Conservation (phyloP, 2,797 vertebrate species). For the Serranus cabrilla region DNA sequence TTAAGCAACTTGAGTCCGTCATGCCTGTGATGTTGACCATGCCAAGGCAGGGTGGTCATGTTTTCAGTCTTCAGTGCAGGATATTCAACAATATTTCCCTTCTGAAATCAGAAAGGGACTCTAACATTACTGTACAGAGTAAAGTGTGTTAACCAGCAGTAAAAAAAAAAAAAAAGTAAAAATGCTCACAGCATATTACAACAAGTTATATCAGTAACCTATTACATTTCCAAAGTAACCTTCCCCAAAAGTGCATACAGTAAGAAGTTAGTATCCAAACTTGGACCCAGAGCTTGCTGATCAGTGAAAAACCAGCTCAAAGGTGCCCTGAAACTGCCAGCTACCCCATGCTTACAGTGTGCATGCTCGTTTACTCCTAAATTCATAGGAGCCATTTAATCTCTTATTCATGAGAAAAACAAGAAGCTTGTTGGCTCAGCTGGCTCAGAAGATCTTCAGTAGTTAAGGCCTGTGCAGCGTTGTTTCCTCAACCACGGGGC, state of each 20-base stretch:
- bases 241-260: background rate
- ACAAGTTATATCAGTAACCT: too few relatives aligned
- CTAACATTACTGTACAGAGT: too few relatives aligned
- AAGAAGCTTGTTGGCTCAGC: conserved; percentile 65
- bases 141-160: too few relatives aligned
- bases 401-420: conserved; percentile 80
- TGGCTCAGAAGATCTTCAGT: conserved; percentile 42
- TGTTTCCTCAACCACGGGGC: conserved; percentile 43
- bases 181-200: too few relatives aligned
- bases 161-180: too few relatives aligned
- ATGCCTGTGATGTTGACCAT: too few relatives aligned
- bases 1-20: too few relatives aligned
- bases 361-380: conserved; percentile 46
- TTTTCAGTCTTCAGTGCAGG: too few relatives aligned
- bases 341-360: conserved; percentile 31
- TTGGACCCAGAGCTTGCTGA: conserved; percentile 48
- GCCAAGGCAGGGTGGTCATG: too few relatives aligned
- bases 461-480: conserved; percentile 36
- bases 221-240: too few relatives aligned
- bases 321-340: conserved; percentile 55
- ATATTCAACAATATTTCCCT: too few relatives aligned
- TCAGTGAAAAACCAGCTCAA: conserved; percentile 47
- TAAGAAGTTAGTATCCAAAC: conserved; percentile 37
- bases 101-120: too few relatives aligned
- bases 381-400: conserved; percentile 64